Evolutionary conservation across 53 echinoderm and acorn worm species (phyloP).

Genomic region (Holothuria scabra): DNA sequence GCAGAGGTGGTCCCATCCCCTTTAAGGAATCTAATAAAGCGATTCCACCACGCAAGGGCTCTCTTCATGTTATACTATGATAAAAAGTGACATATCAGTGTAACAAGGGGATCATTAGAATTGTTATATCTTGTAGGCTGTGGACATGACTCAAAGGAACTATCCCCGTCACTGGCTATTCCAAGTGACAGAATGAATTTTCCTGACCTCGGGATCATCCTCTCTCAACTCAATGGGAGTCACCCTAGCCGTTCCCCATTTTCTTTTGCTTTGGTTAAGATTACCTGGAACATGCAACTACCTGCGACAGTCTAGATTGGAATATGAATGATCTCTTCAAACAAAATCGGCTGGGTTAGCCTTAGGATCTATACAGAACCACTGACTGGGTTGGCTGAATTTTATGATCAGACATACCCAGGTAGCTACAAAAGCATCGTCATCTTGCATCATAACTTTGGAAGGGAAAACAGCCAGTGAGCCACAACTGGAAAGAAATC

Average conservation of each 20-base stretch:
- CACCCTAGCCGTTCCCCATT: background rate
- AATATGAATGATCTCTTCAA: constrained; percentile 25
- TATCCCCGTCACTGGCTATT: background rate
- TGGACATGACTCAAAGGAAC: background rate
- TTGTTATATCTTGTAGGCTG: background rate
- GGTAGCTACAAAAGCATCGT: constrained; percentile 56
- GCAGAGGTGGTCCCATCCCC: too few species aligned
- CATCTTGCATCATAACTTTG: too few species aligned
- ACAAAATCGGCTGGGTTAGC: background rate
- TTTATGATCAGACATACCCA: constrained; percentile 7
- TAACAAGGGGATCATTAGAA: background rate
- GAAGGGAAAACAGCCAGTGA: too few species aligned
- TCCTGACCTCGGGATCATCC: background rate
- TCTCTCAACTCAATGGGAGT: background rate
- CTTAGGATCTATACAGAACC: too few species aligned
- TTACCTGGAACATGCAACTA: constrained; percentile 30
- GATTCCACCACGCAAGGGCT: background rate
- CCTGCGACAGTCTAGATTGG: background rate
- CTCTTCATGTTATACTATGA: constrained; percentile 9
- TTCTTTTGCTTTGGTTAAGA: background rate
- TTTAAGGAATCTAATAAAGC: background rate
- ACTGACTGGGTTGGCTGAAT: too few species aligned
- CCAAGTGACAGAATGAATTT: background rate
- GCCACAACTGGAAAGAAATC: too few species aligned
- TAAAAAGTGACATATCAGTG: background rate